Base-by-base conservation (phyloP, 35 echinoderm and acorn worm species). In the Ophiothrix spiculata region DNA sequence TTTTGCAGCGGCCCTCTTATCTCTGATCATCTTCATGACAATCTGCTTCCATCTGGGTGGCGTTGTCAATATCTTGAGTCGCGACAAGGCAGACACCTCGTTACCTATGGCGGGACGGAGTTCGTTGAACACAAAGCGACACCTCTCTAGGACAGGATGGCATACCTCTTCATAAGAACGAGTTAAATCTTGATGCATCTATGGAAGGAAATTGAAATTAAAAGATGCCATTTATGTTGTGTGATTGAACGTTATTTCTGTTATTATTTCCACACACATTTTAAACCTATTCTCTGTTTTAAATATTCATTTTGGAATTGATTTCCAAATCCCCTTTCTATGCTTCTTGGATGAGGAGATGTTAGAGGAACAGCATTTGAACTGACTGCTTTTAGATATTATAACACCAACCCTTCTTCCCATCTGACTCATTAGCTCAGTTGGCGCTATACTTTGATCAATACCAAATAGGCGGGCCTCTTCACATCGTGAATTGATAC, bases 51-150 rank as follows among this genome's bases (percentile, higher is more conserved):
- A 99, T 39, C 96, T 74, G 60, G 96, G 92, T 39, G 96, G 89
- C 1, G 96, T 99, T 64, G 80, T 94, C 42, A 99, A 77, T 11
- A 99, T 94, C 83, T 99, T 99, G 32, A 99, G 89, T 17, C 96
- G 80, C 3, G 93, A 91, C 64, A 94, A 81, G 39, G 96, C 89
- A 0, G 89, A 87, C 12, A 99, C 96, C 45, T 98, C 96, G 36
- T 99, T 99, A n/a, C 91, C 96, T 35, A 99, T 86, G 15, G 96
- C 96, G 74, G 96, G 96, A 23, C 96, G 85, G 39, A 99, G 84
- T 83, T 99, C 96, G 42, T 88, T 92, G 79, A 99, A 99, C 17
- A 99, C 75, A 64, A 99, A 99, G 32, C 83, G 37, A 32, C 93
- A 93, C 33, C 96, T 83, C 38, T 91, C 92, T 32, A 99, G 86